phyloP scores from a whole-genome alignment of 2,797 vertebrate species.

The Podarcis siculus region DNA sequence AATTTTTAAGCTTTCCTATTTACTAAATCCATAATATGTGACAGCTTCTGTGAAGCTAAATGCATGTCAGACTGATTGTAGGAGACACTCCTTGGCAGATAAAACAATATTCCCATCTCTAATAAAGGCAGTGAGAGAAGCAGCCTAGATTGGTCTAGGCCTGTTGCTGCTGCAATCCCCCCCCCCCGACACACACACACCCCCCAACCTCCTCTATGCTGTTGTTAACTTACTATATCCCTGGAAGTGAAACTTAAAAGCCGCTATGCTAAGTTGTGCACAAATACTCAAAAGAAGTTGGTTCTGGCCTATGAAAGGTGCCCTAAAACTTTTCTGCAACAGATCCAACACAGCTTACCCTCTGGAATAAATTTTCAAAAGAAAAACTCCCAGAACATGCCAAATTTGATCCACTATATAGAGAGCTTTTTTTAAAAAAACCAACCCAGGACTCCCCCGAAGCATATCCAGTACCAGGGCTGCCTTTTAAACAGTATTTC shows the following conservation, averaged over 20 bases:
- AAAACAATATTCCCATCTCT: constrained; percentile 44
- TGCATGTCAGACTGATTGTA: constrained; percentile 39
- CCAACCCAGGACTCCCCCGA: background rate
- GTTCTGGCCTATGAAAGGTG: background rate
- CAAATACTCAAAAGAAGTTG: background rate
- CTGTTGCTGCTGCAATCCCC: background rate
- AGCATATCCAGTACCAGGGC: no score
- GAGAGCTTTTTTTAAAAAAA: background rate
- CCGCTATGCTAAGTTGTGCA: constrained; percentile 10
- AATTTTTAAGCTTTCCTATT: constrained; percentile 34
- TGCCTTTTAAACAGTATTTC: no score
- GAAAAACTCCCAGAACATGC: background rate
- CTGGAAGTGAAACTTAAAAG: constrained; percentile 49
- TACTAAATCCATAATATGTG: constrained; percentile 33
- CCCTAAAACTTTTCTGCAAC: background rate
- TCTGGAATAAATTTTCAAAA: background rate
- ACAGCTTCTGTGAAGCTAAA: constrained; percentile 47
- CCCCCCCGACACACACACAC: no score
- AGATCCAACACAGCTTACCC: background rate
- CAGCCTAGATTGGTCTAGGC: constrained; percentile 8
- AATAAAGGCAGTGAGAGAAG: constrained; percentile 42
- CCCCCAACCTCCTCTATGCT: no score
- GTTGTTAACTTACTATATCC: constrained; percentile 36
- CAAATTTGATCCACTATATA: background rate
- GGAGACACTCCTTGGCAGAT: constrained; percentile 24